Conservation (phyloP, 2,888 invertebrate genomes). For the Pristionchus exspectatus region DNA sequence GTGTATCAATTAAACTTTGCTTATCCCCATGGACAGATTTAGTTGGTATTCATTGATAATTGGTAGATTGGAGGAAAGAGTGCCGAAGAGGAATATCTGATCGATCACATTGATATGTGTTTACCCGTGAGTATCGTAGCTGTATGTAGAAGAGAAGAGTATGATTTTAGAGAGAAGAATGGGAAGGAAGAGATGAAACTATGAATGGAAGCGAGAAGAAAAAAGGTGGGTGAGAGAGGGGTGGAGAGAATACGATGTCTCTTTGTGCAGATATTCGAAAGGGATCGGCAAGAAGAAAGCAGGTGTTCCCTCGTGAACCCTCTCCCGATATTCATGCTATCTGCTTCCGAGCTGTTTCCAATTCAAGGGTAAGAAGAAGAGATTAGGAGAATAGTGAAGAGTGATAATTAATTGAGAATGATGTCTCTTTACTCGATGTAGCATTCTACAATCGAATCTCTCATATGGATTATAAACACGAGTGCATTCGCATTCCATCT, state of each 20-base stretch:
- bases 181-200: neutral
- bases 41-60: neutral
- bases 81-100: neutral
- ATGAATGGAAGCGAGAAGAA: neutral
- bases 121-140: neutral
- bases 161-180: neutral
- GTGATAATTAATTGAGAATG: neutral
- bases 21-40: neutral
- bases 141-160: neutral
- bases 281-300: neutral
- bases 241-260: neutral
- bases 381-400: neutral
- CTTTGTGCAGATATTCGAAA: neutral
- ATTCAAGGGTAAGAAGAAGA: neutral
- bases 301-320: neutral
- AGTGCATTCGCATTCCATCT: neutral
- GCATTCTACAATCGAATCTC: neutral
- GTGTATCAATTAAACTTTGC: neutral
- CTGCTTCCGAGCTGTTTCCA: neutral
- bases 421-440: neutral
- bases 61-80: neutral
- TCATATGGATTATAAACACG: neutral
- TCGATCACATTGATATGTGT: neutral
- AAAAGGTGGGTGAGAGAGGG: neutral
- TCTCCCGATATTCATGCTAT: constrained; percentile 29